These are phyloP conservation scores for Mohoua ochrocephala DNA, from an alignment of 2,113 vertebrate genomes.

Conservation along the genomic window DNA sequence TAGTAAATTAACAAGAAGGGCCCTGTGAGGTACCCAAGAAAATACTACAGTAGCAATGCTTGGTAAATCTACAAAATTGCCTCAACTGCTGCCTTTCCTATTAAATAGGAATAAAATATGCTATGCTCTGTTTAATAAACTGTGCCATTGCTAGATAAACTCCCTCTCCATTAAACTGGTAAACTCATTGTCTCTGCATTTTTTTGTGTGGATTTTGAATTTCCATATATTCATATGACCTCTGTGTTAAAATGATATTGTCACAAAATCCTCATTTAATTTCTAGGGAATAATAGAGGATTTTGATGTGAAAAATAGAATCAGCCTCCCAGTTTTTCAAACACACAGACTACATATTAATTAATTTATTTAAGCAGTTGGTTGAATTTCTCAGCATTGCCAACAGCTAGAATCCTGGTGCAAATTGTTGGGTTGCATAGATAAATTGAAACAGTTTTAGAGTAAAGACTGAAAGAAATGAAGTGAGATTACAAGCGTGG, in stretches of 20 bases:
- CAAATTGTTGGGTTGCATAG: neutral
- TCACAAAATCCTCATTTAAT: neutral
- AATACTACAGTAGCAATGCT: neutral
- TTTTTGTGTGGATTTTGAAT: neutral
- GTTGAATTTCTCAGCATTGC: neutral
- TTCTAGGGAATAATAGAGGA: neutral
- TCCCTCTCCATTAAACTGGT: neutral
- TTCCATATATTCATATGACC: neutral
- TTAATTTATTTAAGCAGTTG: neutral
- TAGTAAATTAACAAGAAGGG: neutral
- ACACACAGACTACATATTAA: neutral
- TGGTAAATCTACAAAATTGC: neutral
- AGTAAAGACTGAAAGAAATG: neutral
- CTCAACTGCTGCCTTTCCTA: neutral
- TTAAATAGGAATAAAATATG: neutral
- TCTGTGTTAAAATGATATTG: neutral
- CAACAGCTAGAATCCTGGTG: neutral
- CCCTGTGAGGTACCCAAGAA: neutral
- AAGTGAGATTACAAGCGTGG: neutral
- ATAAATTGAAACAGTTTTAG: neutral
- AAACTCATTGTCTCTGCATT: neutral
- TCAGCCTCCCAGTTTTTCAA: neutral
- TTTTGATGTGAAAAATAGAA: conserved; percentile 2
- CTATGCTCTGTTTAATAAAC: neutral
- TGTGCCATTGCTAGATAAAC: neutral